Evolutionary conservation across 2,113 vertebrate species (phyloP), one percentile per base, ranked within the genome.

Genomic region (Ageneiosus marmoratus): DNA sequence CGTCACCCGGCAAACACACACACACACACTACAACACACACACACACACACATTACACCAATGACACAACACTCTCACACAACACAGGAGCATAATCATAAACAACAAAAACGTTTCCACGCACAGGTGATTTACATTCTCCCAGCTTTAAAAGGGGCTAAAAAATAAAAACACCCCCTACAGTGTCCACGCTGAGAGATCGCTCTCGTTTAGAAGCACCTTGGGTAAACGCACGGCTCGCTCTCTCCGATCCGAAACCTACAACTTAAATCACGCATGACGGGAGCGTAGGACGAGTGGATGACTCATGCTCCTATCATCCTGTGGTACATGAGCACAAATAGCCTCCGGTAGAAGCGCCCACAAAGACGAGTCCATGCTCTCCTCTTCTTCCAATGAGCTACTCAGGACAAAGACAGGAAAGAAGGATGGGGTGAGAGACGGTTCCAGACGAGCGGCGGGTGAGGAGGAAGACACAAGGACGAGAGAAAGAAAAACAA

Each of bases 401-500:
- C 72, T 51, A 69, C 73, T 70, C 29, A 24, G 74, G 48, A 78
- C 67, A 50, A 16, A n/a, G 74, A 72, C 44, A 18, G 69, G 58
- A 32, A 74, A 73, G 77, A 81, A 46, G 24, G 73, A 83, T 34
- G 87, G 79, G 83, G 84, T 84, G 58, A 2, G 50, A 86, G 84
- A 53, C 22, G 62, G 60, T 46, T 81, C 62, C 70, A 82, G 53
- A 63, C n/a, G 67, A 73, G 65, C 27, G 48, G 70, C 18, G 18
- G 50, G 37, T 5, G 32, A 51, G 6, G 51, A 78, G 79, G 69
- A 60, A 79, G 55, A 69, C 55, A 74, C 22, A 16, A 74, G 58
- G 18, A 55, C 5, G 46, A 65, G 84, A 83, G 69, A 73, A 75
- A 34, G 85, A 85, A 83, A 90, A 85, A 85, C 46, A 48, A 86